These are phyloP conservation scores for Notarius lentiginosus DNA, from an alignment of 2,113 vertebrate genomes.

Conservation along the genomic window DNA sequence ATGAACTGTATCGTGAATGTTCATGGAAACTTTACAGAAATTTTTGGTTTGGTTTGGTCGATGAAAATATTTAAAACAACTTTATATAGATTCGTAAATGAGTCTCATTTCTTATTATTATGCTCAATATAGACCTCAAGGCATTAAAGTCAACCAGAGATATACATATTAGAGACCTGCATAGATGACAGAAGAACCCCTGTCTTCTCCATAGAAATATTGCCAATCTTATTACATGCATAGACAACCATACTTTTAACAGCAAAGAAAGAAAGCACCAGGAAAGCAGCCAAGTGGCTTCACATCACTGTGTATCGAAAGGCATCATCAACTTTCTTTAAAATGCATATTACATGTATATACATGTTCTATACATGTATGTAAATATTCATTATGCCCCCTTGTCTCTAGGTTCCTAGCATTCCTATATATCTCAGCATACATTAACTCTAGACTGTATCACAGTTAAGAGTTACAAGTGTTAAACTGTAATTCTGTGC, in stretches of 20 bases:
- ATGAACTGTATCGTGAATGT: neutral
- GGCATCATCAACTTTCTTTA: neutral
- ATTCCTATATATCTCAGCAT: neutral
- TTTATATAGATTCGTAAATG: neutral
- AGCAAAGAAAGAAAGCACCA: neutral
- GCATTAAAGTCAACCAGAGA: neutral
- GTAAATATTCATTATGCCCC: neutral
- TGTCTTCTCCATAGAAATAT: neutral
- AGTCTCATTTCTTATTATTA: neutral
- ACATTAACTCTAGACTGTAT: neutral
- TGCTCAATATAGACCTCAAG: neutral
- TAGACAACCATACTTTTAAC: neutral
- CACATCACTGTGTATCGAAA: neutral
- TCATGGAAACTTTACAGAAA: neutral
- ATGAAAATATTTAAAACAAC: neutral
- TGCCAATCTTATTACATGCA: neutral
- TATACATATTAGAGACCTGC: neutral
- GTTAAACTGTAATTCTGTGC: neutral
- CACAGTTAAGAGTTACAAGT: neutral
- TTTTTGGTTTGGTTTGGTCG: neutral
- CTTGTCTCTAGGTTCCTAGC: neutral
- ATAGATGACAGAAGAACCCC: neutral
- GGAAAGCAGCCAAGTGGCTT: neutral
- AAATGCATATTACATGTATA: neutral
- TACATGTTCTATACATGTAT: neutral